Conservation (phyloP, 2,888 invertebrate genomes). For the Nemapogon koenigi region DNA sequence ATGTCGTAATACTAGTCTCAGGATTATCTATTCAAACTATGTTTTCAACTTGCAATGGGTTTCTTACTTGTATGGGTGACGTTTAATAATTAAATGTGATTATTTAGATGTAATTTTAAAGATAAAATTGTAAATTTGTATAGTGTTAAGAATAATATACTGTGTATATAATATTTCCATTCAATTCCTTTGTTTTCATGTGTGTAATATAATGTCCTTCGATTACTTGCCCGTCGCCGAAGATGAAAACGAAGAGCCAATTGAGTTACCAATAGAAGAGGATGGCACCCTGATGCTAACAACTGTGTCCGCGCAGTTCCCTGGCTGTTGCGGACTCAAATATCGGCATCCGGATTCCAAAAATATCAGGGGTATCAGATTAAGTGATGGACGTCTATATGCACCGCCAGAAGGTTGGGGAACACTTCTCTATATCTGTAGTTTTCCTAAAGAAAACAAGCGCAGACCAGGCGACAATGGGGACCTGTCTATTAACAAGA, state of each 20-base stretch:
- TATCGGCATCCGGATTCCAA: conserved; percentile 94
- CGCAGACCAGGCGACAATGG: conserved; percentile 92
- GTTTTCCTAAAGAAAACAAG: conserved; percentile 91
- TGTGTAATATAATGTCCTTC: conserved; percentile 62
- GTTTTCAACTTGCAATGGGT: conserved; percentile 63
- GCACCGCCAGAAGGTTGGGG: conserved; percentile 93
- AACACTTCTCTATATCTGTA: conserved; percentile 75
- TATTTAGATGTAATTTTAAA: conserved; percentile 59
- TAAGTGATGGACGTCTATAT: conserved; percentile 91
- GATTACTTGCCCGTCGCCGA: conserved; percentile 91
- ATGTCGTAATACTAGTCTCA: conserved; percentile 25
- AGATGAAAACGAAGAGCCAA: conserved; percentile 96
- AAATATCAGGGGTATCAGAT: conserved; percentile 86
- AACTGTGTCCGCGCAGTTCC: conserved; percentile 95
- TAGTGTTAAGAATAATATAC: conserved; percentile 51
- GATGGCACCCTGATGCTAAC: conserved; percentile 92
- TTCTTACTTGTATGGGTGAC: conserved; percentile 62
- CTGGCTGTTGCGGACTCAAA: conserved; percentile 94
- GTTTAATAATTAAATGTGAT: conserved; percentile 38
- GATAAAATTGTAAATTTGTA: conserved; percentile 57
- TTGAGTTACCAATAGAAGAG: conserved; percentile 95
- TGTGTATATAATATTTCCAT: too few relatives aligned
- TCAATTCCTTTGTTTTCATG: conserved; percentile 49
- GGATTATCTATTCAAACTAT: conserved; percentile 33
- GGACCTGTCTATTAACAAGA: conserved; percentile 85